Conservation (phyloP, 2,113 vertebrate genomes). For the Pachypanchax playfairii region DNA sequence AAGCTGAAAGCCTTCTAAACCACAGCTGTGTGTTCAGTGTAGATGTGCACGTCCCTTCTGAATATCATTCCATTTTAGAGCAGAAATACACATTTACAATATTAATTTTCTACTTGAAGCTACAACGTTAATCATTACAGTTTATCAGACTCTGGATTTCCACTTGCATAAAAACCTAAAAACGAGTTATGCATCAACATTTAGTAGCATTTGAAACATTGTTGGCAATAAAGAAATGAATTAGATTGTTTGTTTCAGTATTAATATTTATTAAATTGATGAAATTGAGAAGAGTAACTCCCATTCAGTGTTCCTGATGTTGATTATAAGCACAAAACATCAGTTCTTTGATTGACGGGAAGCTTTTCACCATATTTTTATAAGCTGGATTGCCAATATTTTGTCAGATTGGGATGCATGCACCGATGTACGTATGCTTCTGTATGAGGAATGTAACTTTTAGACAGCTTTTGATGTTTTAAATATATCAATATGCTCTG, state of each 20-base stretch:
- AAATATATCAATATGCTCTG: slow-evolving; percentile 41
- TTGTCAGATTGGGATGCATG: slow-evolving; percentile 60
- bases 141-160: no score
- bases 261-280: slow-evolving; percentile 10
- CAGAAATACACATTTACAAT: no score
- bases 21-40: no score
- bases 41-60: no score
- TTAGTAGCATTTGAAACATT: slow-evolving; percentile 16
- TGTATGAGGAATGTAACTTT: slow-evolving; percentile 72
- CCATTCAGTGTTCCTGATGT: slow-evolving; percentile 20
- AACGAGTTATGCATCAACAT: slow-evolving; percentile 14
- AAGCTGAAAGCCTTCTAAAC: no score
- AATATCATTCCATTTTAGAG: no score
- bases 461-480: slow-evolving; percentile 59
- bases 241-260: slow-evolving; percentile 16
- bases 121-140: no score
- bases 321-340: slow-evolving; percentile 11
- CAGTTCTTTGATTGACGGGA: slow-evolving; percentile 29
- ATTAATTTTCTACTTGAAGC: no score
- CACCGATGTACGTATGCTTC: slow-evolving; percentile 69
- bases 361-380: slow-evolving; percentile 37
- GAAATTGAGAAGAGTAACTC: neutral
- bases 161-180: no score
- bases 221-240: slow-evolving; percentile 36
- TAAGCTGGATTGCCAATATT: slow-evolving; percentile 43